A percentile compares a stretch with the other conserved stretches of the same genome.
Evolutionary conservation across 2,797 vertebrate genomes (phyloP).

Genomic region (Gila robusta): DNA sequence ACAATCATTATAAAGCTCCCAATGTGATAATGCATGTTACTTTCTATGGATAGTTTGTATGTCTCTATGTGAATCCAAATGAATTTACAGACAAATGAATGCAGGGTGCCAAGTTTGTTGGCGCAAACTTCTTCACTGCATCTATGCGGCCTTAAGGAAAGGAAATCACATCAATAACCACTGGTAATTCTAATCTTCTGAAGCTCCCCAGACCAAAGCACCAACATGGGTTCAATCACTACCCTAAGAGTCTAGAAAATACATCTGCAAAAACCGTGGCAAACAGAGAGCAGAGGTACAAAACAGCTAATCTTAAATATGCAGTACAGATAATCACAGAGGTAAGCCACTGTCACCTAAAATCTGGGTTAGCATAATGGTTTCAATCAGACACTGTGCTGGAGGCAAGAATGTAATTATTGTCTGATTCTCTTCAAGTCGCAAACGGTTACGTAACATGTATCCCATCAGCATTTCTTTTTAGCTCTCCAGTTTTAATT

Average conservation of each 20-base stretch:
- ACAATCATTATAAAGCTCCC: background rate
- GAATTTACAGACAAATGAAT: slow-evolving; percentile 10
- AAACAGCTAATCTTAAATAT: slow-evolving; percentile 40
- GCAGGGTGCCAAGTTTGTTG: background rate
- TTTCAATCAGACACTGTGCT: slow-evolving; percentile 53
- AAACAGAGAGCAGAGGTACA: slow-evolving; percentile 17
- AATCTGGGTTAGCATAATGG: slow-evolving; percentile 59
- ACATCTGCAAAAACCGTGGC: slow-evolving; percentile 5
- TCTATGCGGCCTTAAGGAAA: slow-evolving; percentile 16
- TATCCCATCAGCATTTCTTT: slow-evolving; percentile 53
- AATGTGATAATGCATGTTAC: background rate
- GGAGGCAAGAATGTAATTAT: slow-evolving; percentile 59
- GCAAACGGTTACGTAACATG: slow-evolving; percentile 43
- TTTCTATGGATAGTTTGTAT: background rate
- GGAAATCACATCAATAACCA: slow-evolving; percentile 17
- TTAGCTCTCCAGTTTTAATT: slow-evolving; percentile 31
- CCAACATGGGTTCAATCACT: slow-evolving; percentile 25
- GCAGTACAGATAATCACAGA: slow-evolving; percentile 50
- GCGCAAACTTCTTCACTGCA: background rate
- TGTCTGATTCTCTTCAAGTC: slow-evolving; percentile 53
- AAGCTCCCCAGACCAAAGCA: slow-evolving; percentile 23
- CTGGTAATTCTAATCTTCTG: slow-evolving; percentile 13
- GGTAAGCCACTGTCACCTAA: slow-evolving; percentile 51
- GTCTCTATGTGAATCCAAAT: background rate
- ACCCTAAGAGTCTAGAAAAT: slow-evolving; percentile 28